Evolutionary conservation across 2,888 invertebrate genomes (phyloP), one percentile per base, ranked within the genome.

Genomic region (Drosophila lutescens): DNA sequence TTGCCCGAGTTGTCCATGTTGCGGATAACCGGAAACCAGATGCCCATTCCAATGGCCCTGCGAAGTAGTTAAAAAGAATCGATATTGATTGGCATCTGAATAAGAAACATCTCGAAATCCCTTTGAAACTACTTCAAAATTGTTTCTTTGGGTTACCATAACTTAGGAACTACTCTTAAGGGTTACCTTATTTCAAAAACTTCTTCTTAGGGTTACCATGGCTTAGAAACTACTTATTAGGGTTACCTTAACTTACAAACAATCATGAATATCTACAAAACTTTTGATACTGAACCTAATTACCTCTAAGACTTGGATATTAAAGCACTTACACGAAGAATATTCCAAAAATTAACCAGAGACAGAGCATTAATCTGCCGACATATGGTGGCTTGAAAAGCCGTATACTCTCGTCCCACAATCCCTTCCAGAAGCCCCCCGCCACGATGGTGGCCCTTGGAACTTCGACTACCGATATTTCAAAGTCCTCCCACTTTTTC

Each of bases 31-130:
- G 68, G 62, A 41, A 41, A 72, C 72, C 72, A 72, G 17, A 59
- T n/a, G 6, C 57, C 69, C 17, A 69, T n/a, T 4, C 72, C 72
- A 20, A 69, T 30, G 8, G 72, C 57, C 8, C 72, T 72, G 38
- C 9, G 17, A 4, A 40, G 20, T 20, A 5, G 15, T 15, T 30
- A 8, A 30, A 30, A n/a, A n/a, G n/a, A 20, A 20, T 20, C 20
- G 20, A 20, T 20, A 20, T 20, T 20, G 20, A 20, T 20, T 20
- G 20, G 3, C 20, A 20, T 20, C 20, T 20, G 20, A 20, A 20
- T 2, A 20, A 20, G 20, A 20, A 20, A 20, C 20, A 2, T 20
- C 20, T 2, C 20, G 20, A 20, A 20, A 20, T 20, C 20, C 20
- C 20, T 20, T 20, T 20, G 20, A 20, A 20, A 20, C 20, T 20